Evolutionary conservation across 1,140 invertebrate genomes (phyloP), one percentile per base, ranked within the genome.

Genomic region (Luehdorfia chinensis): DNA sequence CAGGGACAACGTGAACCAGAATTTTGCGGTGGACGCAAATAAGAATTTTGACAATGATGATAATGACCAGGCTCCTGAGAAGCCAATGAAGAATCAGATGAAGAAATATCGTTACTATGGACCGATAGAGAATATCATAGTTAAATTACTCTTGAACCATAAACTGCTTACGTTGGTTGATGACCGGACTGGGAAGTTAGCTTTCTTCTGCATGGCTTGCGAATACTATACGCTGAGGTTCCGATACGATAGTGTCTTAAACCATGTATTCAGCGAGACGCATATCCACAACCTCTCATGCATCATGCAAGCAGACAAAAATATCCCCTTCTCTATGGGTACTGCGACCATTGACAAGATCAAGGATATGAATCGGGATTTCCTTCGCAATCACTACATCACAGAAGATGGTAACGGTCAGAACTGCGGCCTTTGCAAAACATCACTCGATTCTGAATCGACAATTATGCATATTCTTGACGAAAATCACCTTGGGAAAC

Each of bases 51-150:
- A 86, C 3, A 81, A 75, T 6, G 83, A 86, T 5, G 80, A 84
- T 6, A 74, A 58, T 14, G 80, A 85, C 1, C 70, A 76, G n/a
- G 31, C 55, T 1, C 44, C 61, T 2, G 81, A 86, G 1, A 83
- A 68, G 51, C 71, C 68, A 1, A n/a, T 55, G 8, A 86, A 83
- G 47, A 78, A 66, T 50, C 75, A 77, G 45, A 46, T 64, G 2
- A 84, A 86, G 49, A 86, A 86, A 16, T 84, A 80, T 36, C 61
- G 78, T n/a, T 83, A 83, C 48, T 86, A 86, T 18, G 73, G 75
- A 4, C 78, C 80, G 0, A 86, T 86, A 11, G 83, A 83, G 48
- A 65, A 61, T 25, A 34, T 58, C 30, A 80, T 84, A 2, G 44
- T 75, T 1, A 75, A 84, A 30, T 55, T 86, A 8, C 62, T 86